Base-by-base conservation (phyloP, 2,113 vertebrate species). In the Oreochromis aureus region DNA sequence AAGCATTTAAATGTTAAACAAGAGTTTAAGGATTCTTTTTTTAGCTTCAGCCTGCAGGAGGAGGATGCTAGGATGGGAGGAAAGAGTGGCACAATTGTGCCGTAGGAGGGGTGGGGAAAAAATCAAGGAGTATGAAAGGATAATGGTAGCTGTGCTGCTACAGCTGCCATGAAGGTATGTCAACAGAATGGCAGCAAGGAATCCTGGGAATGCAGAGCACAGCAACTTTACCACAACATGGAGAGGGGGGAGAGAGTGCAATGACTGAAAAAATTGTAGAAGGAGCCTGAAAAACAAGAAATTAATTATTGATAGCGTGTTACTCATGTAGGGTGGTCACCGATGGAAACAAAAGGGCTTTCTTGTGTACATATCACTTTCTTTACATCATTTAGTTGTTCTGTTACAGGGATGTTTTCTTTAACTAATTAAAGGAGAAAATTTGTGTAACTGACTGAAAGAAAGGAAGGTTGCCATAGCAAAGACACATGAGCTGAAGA, bases 151-250 rank as follows among this genome's bases (percentile, higher is more conserved):
- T 97, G 95, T 0, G 97, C 97, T n/a, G 97, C 97, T 0, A 97
- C 97, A 0, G 97, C 97, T 2, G 98, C 97, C 79, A 97, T 97
- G 97, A 97, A 88, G 80, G 88, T 85, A 90, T 92, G 84, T 86
- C 80, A 71, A 85, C 73, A 78, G 76, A 88, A 86, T 87, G 81
- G 88, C 87, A 91, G 86, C 86, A 85, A 94, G 88, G 93, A 94
- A 95, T 94, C 61, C 91, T 94, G 92, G 91, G 91, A 95, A 95
- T 94, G 94, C 82, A 53, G 44, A 83, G 71, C 27, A 7, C 53
- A 58, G 88, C n/a, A 11, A 86, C 59, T 86, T 66, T 73, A 82
- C 91, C 86, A 84, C 90, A 91, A 24, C 63, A 71, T 48, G 71
- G 34, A 83, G 58, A 73, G 58, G 5, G n/a, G 24, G 69, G 81